Conservation (phyloP, 2,888 invertebrate species). For the Panzeria rudis region DNA sequence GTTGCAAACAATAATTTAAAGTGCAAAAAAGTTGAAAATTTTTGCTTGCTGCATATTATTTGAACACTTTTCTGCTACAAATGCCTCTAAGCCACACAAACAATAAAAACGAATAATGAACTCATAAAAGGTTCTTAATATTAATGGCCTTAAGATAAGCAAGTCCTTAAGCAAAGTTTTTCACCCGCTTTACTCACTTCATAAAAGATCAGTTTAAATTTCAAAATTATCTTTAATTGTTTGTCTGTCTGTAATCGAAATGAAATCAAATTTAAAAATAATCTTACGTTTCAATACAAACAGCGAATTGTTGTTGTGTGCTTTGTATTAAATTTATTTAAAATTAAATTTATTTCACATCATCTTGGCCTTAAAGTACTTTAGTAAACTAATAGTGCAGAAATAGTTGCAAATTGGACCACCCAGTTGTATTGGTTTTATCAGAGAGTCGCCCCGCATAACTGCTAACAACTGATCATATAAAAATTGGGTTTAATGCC, state of each 20-base stretch:
- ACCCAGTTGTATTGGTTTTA: conserved; percentile 42
- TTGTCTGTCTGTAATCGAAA: conserved; percentile 36
- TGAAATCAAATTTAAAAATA: conserved; percentile 38
- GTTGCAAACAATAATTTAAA: neutral
- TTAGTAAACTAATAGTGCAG: neutral
- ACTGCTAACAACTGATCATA: conserved; percentile 15
- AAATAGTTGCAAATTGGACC: conserved; percentile 39
- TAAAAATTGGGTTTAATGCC: conserved; percentile 16
- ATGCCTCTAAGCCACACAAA: neutral
- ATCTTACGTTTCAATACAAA: neutral
- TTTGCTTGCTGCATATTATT: neutral
- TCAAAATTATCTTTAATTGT: conserved; percentile 19
- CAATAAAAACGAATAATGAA: neutral
- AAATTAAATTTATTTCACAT: conserved; percentile 4
- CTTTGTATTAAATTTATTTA: conserved; percentile 21
- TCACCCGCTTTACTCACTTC: neutral
- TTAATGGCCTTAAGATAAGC: conserved; percentile 56
- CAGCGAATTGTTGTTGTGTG: neutral
- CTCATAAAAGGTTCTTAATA: neutral
- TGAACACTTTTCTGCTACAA: neutral
- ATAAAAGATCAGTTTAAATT: conserved; percentile 52
- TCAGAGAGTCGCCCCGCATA: conserved; percentile 53
- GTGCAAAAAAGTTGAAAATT: neutral
- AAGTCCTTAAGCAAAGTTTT: neutral
- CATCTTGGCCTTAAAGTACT: neutral